Evolutionary conservation across 2,888 invertebrate genomes (phyloP), one percentile per base, ranked within the genome.

Genomic region (Dryococelus australis): DNA sequence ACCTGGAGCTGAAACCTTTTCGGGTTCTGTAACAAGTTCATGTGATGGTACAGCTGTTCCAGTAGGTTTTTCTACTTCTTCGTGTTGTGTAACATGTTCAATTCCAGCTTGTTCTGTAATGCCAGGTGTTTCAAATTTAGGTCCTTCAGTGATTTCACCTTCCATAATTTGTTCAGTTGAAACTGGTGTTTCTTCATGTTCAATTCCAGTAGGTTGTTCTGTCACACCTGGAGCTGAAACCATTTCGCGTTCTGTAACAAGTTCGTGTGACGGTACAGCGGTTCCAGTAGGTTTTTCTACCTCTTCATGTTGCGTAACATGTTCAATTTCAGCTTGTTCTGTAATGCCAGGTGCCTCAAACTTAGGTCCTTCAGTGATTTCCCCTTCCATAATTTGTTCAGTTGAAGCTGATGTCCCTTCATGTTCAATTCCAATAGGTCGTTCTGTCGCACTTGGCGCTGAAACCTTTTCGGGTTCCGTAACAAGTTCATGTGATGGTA

Each of bases 331-430:
- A 43, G 87, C 26, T 85, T 47, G 65, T 26, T 47, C 20, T 51
- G 51, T 84, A 51, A 2, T 51, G 12, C 12, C 51, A 51, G 51
- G 51, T 51, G 12, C 51, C 53, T 84, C 86, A 65, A n/a, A 43
- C 27, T 84, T 65, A 43, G n/a, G 43, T 28, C 5, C 78, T 27
- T 65, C 28, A 78, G 79, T 86, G 24, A 24, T 43, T 43, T 84
- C 27, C 51, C 86, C 35, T 35, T 35, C 86, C 4, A 86, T 51
- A 2, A 16, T 86, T 86, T 89, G 85, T 84, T 85, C 88, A 43
- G 87, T 81, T 47, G 83, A 84, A 85, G 28, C 84, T 80, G 89
- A 87, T 85, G 89, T 81, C 84, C 26, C 89, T 89, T 90, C 90
- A 85, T 87, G 88, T 35, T 81, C 8, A 13, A 43, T 6, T 13